A percentile compares a stretch with the other conserved stretches of the same genome.
Conservation (phyloP, 2,888 invertebrate genomes). For the Athalia circularis region DNA sequence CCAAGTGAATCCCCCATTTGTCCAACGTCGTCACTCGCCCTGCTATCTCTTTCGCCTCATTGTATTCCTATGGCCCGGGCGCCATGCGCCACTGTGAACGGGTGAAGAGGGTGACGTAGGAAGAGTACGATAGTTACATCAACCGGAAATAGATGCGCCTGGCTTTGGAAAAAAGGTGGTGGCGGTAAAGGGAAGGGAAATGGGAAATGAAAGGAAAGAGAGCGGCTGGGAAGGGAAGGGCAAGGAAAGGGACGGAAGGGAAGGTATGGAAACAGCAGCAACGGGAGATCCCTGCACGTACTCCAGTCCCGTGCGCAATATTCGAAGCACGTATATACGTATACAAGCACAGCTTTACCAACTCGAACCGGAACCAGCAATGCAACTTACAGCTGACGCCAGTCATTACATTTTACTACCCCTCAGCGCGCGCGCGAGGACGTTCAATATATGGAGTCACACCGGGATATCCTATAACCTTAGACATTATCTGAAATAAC, state of each 20-base stretch:
- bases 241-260: background rate
- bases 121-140: conserved; percentile 40
- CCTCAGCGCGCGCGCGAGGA: conserved; percentile 7
- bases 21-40: conserved; percentile 43
- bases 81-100: conserved; percentile 8
- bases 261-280: conserved; percentile 1
- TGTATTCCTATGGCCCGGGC: conserved; percentile 35
- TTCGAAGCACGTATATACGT: conserved; percentile 32
- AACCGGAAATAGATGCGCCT: conserved; percentile 45
- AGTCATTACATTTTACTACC: conserved; percentile 46
- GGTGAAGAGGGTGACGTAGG: conserved; percentile 23
- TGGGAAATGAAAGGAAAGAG: conserved; percentile 8
- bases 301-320: conserved; percentile 25
- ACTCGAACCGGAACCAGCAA: conserved; percentile 41
- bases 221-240: background rate
- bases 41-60: conserved; percentile 45
- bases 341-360: conserved; percentile 36
- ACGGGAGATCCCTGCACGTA: conserved; percentile 37
- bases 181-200: background rate
- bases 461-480: conserved; percentile 39
- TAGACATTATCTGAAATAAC: conserved; percentile 41
- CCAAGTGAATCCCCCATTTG: conserved; percentile 32
- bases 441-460: conserved; percentile 40
- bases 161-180: conserved; percentile 38
- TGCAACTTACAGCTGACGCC: conserved; percentile 46